Base-by-base conservation (phyloP, 2,797 vertebrate genomes). In the Fratercula arctica region DNA sequence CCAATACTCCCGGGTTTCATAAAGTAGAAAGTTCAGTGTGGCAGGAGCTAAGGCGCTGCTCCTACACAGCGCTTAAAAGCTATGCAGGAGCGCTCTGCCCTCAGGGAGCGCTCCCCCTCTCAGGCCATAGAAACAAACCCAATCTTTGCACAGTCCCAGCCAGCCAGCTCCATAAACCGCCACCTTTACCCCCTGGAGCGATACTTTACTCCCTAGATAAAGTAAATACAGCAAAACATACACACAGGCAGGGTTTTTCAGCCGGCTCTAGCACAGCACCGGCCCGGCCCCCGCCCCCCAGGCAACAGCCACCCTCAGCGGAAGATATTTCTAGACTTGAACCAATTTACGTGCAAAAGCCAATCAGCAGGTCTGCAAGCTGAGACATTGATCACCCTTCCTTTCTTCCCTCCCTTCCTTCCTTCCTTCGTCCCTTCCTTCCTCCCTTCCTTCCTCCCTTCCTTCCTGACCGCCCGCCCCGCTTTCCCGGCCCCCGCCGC, bases 331-430 rank as follows among this genome's bases (percentile, higher is more conserved):
- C 66, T 2, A 25, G 19, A 16, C 39, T 6, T 6, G 3, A 48
- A 29, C 16, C 35, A 39, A 76, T 45, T 60, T 53, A 18, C 28
- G 25, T 10, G 28, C 28, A 67, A 85, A 89, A 51, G 4, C 60
- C 66, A 41, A 63, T 46, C 75, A 69, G 7, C 4, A 3, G 1
- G 1, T 13, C 5, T 31, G 51, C 35, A 26, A 24, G 2, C 20
- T 2, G 4, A n/a, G 25, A 45, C 33, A 39, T 1, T 1, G 16
- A 17, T 2, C 4, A 10, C 29, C 12, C 7, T 15, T 3, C 28
- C 9, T 29, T 15, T 39, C 10, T 39, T 39, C 37, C 39, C 11
- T 39, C 39, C 41, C 15, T 41, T 14, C 41, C 41, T 41, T 14
- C 41, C 41, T 41, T 11, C 41, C 41, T 14, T 14, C 12, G 6